Conservation (phyloP, 2,113 vertebrate genomes). For the Benitochromis conjunctus region DNA sequence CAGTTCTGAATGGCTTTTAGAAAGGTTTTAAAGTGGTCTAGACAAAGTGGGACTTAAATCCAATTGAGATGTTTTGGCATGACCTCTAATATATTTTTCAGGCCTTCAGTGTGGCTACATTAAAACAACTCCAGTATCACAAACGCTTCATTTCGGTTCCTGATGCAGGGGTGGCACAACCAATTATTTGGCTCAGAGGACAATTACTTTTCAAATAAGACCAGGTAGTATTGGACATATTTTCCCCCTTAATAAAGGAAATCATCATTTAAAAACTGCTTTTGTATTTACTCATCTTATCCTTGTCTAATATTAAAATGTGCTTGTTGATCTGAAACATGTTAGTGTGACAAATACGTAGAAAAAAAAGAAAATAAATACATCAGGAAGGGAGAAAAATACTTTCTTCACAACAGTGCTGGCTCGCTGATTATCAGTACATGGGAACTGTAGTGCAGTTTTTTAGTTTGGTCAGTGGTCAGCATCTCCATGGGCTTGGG, state of each 20-base stretch:
- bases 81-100: neutral
- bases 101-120: neutral
- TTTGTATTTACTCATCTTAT: neutral
- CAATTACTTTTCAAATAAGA: neutral
- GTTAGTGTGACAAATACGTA: neutral
- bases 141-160: neutral
- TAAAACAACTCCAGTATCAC: neutral
- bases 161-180: neutral
- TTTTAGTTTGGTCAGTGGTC: neutral
- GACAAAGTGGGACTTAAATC: neutral
- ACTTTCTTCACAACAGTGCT: neutral
- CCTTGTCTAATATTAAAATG: neutral
- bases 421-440: neutral
- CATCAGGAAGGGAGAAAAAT: neutral
- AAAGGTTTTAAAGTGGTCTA: neutral
- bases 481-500: neutral
- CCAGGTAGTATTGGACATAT: neutral
- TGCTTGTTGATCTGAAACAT: neutral
- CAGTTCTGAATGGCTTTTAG: neutral
- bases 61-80: neutral
- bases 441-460: neutral
- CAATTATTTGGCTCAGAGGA: neutral
- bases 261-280: neutral
- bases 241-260: neutral
- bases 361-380: neutral